A percentile compares a stretch with the other conserved stretches of the same genome.
Conservation (phyloP, 2,888 invertebrate genomes). For the Diarsia rubi region DNA sequence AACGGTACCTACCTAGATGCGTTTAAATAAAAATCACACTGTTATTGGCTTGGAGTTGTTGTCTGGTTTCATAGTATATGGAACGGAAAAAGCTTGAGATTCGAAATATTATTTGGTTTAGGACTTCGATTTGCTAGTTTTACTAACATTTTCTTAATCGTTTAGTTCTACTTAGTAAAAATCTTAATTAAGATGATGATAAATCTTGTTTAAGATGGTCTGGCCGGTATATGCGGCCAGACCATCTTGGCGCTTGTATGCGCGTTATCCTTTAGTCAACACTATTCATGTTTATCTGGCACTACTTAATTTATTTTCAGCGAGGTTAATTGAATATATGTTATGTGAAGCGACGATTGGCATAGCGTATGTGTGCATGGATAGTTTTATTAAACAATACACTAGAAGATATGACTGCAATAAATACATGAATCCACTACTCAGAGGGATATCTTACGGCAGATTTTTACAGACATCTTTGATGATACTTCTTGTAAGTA, state of each 20-base stretch:
- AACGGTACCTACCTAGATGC: constrained; percentile 60
- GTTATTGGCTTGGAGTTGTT: background rate
- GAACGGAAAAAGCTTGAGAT: background rate
- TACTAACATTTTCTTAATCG: background rate
- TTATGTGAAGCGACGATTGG: constrained; percentile 75
- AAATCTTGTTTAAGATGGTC: no score
- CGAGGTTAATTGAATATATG: constrained; percentile 76
- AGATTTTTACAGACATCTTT: constrained; percentile 77
- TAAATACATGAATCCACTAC: constrained; percentile 77
- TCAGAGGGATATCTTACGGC: constrained; percentile 79
- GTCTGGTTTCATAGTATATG: background rate
- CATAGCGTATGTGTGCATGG: constrained; percentile 83
- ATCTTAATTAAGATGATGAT: no score
- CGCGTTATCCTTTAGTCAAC: background rate
- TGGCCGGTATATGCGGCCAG: no score
- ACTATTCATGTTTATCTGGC: background rate
- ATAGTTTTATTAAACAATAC: constrained; percentile 83
- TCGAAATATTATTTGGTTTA: background rate
- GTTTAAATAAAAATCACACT: constrained; percentile 24
- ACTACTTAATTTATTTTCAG: constrained; percentile 69
- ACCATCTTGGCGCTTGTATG: background rate
- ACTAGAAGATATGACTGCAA: constrained; percentile 77
- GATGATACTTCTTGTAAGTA: constrained; percentile 78
- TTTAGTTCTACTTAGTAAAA: background rate
- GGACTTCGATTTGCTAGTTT: background rate